Evolutionary conservation across 2,113 vertebrate genomes (phyloP).

Genomic region (Eubucco bourcierii): DNA sequence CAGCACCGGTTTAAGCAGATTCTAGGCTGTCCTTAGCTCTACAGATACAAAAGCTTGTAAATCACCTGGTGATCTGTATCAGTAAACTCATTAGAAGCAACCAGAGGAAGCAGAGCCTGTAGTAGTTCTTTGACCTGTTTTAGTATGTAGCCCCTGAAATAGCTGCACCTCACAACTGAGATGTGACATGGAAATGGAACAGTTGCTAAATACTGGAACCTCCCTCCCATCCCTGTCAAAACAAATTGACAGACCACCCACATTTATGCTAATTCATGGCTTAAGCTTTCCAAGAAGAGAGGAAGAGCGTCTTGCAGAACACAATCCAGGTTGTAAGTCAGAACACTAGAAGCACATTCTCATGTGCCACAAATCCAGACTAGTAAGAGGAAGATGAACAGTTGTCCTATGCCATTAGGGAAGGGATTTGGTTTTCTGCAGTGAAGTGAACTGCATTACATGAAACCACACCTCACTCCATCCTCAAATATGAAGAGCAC

Average conservation of each 20-base stretch:
- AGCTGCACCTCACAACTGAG: background rate
- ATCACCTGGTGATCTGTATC: background rate
- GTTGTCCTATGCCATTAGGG: background rate
- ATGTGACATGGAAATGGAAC: background rate
- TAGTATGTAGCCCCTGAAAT: background rate
- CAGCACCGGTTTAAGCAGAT: background rate
- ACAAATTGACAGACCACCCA: background rate
- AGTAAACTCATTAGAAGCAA: background rate
- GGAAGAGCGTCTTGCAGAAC: background rate
- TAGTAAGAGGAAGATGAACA: background rate
- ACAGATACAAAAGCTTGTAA: background rate
- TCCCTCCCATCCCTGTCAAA: background rate
- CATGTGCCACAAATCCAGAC: background rate
- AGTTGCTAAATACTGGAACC: background rate
- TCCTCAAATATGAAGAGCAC: background rate
- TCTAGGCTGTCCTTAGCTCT: background rate
- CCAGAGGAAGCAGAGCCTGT: background rate
- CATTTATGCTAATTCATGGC: background rate
- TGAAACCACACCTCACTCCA: background rate
- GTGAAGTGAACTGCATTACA: background rate
- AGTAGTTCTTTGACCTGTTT: background rate
- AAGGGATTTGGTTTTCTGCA: background rate
- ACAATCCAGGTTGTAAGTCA: background rate
- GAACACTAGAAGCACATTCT: background rate
- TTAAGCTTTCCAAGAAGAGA: background rate